Percentiles rank a stretch among this genome's conserved stretches.
Conservation (phyloP, 2,888 invertebrate species). For the Harpagoxenus sublaevis region DNA sequence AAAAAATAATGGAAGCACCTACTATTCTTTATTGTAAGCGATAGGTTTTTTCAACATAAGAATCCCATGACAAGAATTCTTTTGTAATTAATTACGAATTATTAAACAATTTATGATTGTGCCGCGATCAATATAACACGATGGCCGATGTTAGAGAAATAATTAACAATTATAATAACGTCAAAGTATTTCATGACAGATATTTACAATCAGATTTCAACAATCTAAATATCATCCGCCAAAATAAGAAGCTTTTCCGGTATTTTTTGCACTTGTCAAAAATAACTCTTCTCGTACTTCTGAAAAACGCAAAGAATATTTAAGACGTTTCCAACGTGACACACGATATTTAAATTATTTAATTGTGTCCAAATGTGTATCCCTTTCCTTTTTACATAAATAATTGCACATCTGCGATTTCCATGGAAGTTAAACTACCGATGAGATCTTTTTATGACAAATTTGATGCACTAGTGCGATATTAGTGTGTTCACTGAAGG, state of each 20-base stretch:
- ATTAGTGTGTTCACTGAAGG: neutral
- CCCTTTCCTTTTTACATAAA: neutral
- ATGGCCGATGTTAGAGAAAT: neutral
- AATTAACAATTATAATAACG: neutral
- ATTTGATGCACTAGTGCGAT: neutral
- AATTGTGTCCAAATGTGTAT: neutral
- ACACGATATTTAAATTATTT: neutral
- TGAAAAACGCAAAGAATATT: neutral
- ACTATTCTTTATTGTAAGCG: neutral
- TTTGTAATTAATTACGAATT: neutral
- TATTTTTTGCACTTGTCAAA: constrained; percentile 14
- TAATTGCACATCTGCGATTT: constrained; percentile 11
- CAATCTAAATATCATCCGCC: neutral
- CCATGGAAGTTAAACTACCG: neutral
- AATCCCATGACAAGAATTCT: neutral
- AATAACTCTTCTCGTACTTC: neutral
- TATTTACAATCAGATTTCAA: neutral
- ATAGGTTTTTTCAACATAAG: neutral
- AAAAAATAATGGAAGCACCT: neutral
- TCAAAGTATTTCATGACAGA: neutral
- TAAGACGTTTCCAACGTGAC: neutral
- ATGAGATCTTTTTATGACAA: constrained; percentile 15
- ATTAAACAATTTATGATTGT: neutral
- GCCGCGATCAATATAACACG: neutral
- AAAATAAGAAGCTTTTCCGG: neutral